Evolutionary conservation across 2,113 vertebrate genomes (phyloP), one percentile per base, ranked within the genome.

Genomic region (Onychorhynchus coronatus): DNA sequence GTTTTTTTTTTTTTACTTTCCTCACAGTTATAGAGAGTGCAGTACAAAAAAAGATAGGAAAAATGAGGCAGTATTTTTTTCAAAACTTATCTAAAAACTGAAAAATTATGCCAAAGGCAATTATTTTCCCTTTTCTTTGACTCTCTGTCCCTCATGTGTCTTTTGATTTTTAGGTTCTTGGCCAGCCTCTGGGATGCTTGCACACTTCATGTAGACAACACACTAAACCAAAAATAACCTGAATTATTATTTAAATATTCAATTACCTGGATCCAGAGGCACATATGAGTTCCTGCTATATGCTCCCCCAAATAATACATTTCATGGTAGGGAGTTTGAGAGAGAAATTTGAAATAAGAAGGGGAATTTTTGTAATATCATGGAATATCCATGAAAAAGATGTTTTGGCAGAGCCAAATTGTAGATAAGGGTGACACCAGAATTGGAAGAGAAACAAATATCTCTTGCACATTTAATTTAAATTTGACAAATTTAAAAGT

Each of bases 241-340:
- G 49, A 89, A 96, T 76, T 67, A 25, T 50, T 56, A 88, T 80
- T 30, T 66, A 95, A 79, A 83, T 71, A 59, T 71, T 96, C 93
- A 93, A 81, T 49, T 30, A 67, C 31, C 10, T 61, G 42, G 5
- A n/a, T 82, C 44, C 27, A 42, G 31, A 78, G 19, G 30, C 47
- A 91, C 14, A 28, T 49, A 66, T 19, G 11, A 49, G 31, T 50
- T 93, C 41, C 58, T 95, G 55, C 12, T 73, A 83, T 42, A 63
- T 49, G 72, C 35, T 10, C 17, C 23, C 49, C 10, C 66, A 81
- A 88, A 44, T n/a, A 85, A 30, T 33, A 35, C 22, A 42, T 28
- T 74, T 42, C 37, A 22, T 12, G 8, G 14, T n/a, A 49, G 31
- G 9, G 5, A 65, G 18, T n/a, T 81, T 84, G 18, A 46, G 28